Base-by-base conservation (phyloP, 2,888 invertebrate species). In the Dasypolia templi region DNA sequence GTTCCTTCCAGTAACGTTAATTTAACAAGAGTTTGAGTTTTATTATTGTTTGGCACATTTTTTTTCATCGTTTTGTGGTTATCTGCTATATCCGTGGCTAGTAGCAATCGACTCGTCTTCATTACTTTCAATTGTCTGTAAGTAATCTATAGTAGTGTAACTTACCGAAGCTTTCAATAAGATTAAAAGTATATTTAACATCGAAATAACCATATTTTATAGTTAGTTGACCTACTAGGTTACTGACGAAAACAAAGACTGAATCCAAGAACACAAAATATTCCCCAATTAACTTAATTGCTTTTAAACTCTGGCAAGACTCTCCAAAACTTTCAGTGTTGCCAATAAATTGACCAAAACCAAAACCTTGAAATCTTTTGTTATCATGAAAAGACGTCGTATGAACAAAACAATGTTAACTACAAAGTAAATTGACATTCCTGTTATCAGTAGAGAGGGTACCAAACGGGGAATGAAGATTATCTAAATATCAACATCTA, bases 381-480 rank as follows among this genome's bases (percentile, higher is more conserved):
- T 61, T 69, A 84, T 78, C 81, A 81, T 61, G 66, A 29, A 77
- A 71, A 84, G 29, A 22, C 44, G 69, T 67, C 69, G 53, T 72
- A 64, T 67, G 75, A 67, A 81, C 51, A 80, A 74, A 74, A 81
- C 75, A 78, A 73, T 61, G 53, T 77, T 68, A 62, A 56, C 19
- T 73, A 81, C 84, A 82, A 80, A 69, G 82, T 83, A 82, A 83
- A 80, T 75, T 71, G 71, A 83, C 75, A 71, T 70, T 61, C 44
- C 29, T 71, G 61, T 65, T 84, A 83, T 78, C 83, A 63, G 19
- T 7, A 2, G 32, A 39, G 63, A 75, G 79, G 81, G 59, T 80
- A 83, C 80, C 83, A 74, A 68, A 53, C n/a, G 26, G 39, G 59
- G 35, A 70, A 71, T 39, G 11, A 58, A 59, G 56, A 70, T 79